phyloP scores from a whole-genome alignment of 35 echinoderm and acorn worm species.

The Apostichopus japonicus region DNA sequence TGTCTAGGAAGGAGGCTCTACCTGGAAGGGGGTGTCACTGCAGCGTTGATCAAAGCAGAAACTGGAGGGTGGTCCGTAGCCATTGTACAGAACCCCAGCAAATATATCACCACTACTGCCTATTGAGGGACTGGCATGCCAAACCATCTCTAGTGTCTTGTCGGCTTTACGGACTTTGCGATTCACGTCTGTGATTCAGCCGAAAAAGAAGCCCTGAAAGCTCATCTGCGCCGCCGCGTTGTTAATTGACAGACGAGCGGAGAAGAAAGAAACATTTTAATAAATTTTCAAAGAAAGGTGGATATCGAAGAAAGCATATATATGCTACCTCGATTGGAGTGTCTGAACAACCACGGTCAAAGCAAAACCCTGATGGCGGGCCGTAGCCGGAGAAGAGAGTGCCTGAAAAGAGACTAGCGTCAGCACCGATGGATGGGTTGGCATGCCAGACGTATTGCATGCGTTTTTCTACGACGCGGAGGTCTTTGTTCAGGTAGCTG shows the following conservation, averaged over 20 bases:
- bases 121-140: slow-evolving; percentile 53
- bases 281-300: not conserved
- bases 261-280: slow-evolving; percentile 43
- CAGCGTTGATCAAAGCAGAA: slow-evolving; percentile 60
- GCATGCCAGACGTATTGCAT: slow-evolving; percentile 67
- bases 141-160: slow-evolving; percentile 46
- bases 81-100: slow-evolving; percentile 63
- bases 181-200: slow-evolving; percentile 51
- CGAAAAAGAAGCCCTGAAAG: slow-evolving; percentile 74
- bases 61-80: slow-evolving; percentile 59
- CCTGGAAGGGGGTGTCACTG: slow-evolving; percentile 48
- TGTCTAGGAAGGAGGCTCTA: slow-evolving; percentile 34
- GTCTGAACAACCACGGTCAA: slow-evolving; percentile 57
- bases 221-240: slow-evolving; percentile 37
- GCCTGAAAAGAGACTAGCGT: slow-evolving; percentile 58
- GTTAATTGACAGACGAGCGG: not conserved
- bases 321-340: slow-evolving; percentile 50
- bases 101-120: slow-evolving; percentile 54
- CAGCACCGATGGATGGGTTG: slow-evolving; percentile 40
- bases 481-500: slow-evolving; percentile 27
- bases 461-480: slow-evolving; percentile 30
- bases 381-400: slow-evolving; percentile 58
- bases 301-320: slow-evolving; percentile 16
- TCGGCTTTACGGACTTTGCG: slow-evolving; percentile 32
- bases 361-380: slow-evolving; percentile 62